Base-by-base conservation (phyloP, 2,888 invertebrate genomes). In the Belgica antarctica region DNA sequence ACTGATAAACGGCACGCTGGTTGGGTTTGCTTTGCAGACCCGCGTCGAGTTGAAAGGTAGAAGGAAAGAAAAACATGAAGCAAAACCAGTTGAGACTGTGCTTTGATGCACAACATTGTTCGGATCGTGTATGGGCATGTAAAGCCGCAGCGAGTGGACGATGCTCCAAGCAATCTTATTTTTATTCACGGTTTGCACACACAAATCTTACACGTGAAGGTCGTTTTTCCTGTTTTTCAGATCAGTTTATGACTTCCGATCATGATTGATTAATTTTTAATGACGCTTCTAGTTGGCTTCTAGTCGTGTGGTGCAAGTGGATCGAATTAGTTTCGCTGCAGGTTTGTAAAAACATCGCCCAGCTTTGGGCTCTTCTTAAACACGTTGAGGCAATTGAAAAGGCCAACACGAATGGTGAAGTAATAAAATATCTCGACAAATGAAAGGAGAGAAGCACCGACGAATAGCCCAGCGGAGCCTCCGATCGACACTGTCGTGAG, bases 391-490 rank as follows among this genome's bases (percentile, higher is more conserved):
- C 57, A 68, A 22, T 24, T 57, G 22, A 70, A 70, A 8, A 70
- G 5, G 34, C 61, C 61, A 27, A 46, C 61, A 78, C 79, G 72
- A 79, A 80, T 76, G n/a, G 78, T 78, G 19, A 86, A 76, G 72
- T 85, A 86, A 75, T 87, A 87, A 27, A 86, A 74, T 3, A 87
- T 78, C 74, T 87, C 87, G 10, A 86, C 85, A 73, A 87, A 85
- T 74, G 87, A 87, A 0, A 87, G 79, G n/a, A 87, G 77, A 73
- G 87, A 87, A 1, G 86, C 87, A 7, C 87, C 87, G 12, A 87
- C 82, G 74, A 87, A 87, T 1, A 87, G 77, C 0, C 86, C 86
- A 0, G 86, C 84, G 0, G 87, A 86, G 61, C 87, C 87, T 1
- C 87, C 87, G 70, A 87, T 85, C 0, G 86, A 87, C 24, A 87